Conservation (phyloP, 30 jellyfish, hydroid and myxozoan genomes). For the Nemopilema nomurai region DNA sequence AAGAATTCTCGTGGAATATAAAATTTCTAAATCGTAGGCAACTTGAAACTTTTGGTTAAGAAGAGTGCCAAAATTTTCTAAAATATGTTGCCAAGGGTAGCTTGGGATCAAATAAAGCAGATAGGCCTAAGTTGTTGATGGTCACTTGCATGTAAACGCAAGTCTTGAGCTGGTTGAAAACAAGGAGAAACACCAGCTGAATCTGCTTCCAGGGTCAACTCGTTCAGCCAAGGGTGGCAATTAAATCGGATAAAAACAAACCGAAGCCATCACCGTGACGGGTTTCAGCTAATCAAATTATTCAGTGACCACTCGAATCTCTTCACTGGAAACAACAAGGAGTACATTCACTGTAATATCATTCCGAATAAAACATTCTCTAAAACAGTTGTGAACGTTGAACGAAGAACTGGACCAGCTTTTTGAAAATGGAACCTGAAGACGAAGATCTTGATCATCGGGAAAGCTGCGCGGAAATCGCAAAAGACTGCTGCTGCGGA, state of each 20-base stretch:
- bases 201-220: neutral
- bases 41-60: too few species aligned
- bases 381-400: neutral
- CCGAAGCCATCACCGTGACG: neutral
- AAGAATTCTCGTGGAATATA: too few species aligned
- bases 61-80: too few species aligned
- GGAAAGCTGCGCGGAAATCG: slow-evolving; percentile 34
- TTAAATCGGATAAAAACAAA: neutral
- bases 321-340: neutral
- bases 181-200: neutral
- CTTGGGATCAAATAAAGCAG: too few species aligned
- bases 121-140: too few species aligned
- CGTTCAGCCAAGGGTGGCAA: neutral
- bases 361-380: neutral
- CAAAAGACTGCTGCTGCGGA: slow-evolving; percentile 66
- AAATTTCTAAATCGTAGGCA: too few species aligned
- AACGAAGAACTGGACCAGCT: neutral
- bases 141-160: neutral
- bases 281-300: neutral
- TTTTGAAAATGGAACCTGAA: slow-evolving; percentile 46
- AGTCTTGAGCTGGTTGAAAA: neutral
- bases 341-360: neutral
- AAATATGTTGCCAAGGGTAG: too few species aligned
- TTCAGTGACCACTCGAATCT: neutral
- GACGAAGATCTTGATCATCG: slow-evolving; percentile 60